Evolutionary conservation across 2,888 invertebrate genomes (phyloP).

Genomic region (Microplitis deprimator): DNA sequence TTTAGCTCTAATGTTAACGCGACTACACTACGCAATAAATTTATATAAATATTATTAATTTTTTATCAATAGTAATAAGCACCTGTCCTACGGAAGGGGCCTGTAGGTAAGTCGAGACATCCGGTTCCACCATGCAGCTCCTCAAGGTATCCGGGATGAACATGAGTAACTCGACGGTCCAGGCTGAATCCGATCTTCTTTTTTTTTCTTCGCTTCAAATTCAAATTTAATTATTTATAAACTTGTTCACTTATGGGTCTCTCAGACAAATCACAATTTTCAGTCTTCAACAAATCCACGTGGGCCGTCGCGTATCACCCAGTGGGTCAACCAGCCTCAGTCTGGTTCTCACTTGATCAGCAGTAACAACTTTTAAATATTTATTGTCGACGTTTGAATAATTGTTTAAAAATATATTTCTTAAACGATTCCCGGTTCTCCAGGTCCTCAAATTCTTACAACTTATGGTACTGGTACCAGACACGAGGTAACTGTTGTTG

Average conservation of each 20-base stretch:
- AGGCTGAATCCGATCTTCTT: slow-evolving; percentile 57
- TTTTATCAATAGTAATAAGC: slow-evolving; percentile 54
- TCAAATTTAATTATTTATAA: too few relatives aligned
- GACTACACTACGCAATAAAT: too few relatives aligned
- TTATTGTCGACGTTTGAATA: too few relatives aligned
- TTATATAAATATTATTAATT: too few relatives aligned
- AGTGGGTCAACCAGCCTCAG: neutral
- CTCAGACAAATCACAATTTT: slow-evolving; percentile 29
- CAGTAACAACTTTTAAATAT: too few relatives aligned
- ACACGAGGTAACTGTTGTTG: neutral
- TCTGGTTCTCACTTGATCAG: neutral
- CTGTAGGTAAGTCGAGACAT: slow-evolving; percentile 94
- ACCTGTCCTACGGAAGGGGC: slow-evolving; percentile 97
- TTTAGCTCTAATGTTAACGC: too few relatives aligned
- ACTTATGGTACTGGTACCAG: neutral
- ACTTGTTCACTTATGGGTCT: too few relatives aligned
- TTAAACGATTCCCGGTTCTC: too few relatives aligned
- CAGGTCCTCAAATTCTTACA: too few relatives aligned
- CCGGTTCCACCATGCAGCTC: slow-evolving; percentile 96
- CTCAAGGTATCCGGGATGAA: slow-evolving; percentile 94
- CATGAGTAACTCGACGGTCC: slow-evolving; percentile 76
- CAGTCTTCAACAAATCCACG: slow-evolving; percentile 11
- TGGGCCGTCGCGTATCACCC: neutral
- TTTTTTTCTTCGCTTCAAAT: neutral
- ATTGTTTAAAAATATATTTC: too few relatives aligned